Evolutionary conservation across 2,888 invertebrate species (phyloP).

Genomic region (Amphipyra tragopoginis): DNA sequence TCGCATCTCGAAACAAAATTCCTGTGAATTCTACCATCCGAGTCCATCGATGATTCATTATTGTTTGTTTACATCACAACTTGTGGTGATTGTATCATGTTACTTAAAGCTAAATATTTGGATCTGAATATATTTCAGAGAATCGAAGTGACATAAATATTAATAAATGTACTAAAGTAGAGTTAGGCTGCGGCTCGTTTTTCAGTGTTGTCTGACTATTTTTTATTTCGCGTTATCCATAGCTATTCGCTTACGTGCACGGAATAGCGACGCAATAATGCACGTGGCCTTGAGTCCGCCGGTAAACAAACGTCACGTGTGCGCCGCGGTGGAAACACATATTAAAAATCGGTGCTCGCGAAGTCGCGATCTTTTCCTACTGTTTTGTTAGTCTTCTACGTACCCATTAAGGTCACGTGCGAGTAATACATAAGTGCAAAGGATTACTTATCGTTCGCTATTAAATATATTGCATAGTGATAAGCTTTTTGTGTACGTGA

Average conservation of each 20-base stretch:
- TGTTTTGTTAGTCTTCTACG: conserved; percentile 57
- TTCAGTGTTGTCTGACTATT: conserved; percentile 42
- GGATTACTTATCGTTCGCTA: conserved; percentile 50
- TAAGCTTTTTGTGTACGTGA: conserved; percentile 33
- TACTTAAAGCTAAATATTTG: conserved; percentile 34
- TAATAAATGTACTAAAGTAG: conserved; percentile 9
- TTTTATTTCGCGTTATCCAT: conserved; percentile 60
- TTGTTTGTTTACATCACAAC: conserved; percentile 61
- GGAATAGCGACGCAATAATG: conserved; percentile 83
- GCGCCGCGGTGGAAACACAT: conserved; percentile 55
- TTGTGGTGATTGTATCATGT: conserved; percentile 38
- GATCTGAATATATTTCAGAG: conserved; percentile 30
- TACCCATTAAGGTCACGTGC: conserved; percentile 57
- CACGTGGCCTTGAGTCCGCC: conserved; percentile 80
- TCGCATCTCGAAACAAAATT: conserved; percentile 54
- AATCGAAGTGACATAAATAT: conserved; percentile 26
- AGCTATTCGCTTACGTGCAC: conserved; percentile 69
- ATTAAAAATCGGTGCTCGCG: conserved; percentile 66
- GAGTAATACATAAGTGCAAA: conserved; percentile 30
- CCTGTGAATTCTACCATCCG: conserved; percentile 56
- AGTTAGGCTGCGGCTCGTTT: conserved; percentile 20
- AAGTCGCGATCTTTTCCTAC: conserved; percentile 64
- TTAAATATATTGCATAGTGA: conserved; percentile 27
- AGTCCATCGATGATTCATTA: conserved; percentile 60
- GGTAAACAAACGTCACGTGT: conserved; percentile 87